These are phyloP conservation scores for Eupsilia transversa DNA, from an alignment of 2,888 invertebrate genomes.

Conservation along the genomic window DNA sequence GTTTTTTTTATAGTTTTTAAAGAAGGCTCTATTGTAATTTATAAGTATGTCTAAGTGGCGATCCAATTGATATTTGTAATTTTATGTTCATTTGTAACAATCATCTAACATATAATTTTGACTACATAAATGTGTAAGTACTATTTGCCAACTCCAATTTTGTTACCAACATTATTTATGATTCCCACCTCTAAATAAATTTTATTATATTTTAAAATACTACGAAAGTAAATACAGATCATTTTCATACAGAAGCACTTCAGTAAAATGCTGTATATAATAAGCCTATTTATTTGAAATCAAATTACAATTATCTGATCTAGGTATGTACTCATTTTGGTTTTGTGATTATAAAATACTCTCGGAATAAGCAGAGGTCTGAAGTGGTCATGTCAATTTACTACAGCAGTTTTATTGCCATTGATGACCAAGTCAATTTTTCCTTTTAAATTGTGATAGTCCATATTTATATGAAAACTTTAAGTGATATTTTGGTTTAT, in stretches of 20 bases:
- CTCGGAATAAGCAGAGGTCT: slow-evolving; percentile 42
- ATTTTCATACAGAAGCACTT: slow-evolving; percentile 23
- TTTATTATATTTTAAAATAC: slow-evolving; percentile 17
- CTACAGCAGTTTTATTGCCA: slow-evolving; percentile 55
- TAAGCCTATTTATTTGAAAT: slow-evolving; percentile 49
- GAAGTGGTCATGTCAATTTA: slow-evolving; percentile 67
- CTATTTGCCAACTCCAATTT: slow-evolving; percentile 32
- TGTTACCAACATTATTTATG: slow-evolving; percentile 51
- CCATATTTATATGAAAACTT: slow-evolving; percentile 72
- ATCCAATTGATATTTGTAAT: slow-evolving; percentile 44
- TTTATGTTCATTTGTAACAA: slow-evolving; percentile 46
- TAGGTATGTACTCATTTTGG: slow-evolving; percentile 20
- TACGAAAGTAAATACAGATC: slow-evolving; percentile 3
- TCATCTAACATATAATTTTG: slow-evolving; percentile 22
- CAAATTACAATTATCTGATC: slow-evolving; percentile 8
- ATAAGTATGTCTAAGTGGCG: slow-evolving; percentile 44
- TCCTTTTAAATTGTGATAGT: slow-evolving; percentile 87
- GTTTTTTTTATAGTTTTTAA: slow-evolving; percentile 65
- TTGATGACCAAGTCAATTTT: slow-evolving; percentile 77
- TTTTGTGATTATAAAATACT: slow-evolving; percentile 47
- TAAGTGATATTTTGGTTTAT: slow-evolving; percentile 88
- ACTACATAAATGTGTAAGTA: slow-evolving; percentile 22
- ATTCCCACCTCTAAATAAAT: slow-evolving; percentile 58
- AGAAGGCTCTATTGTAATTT: slow-evolving; percentile 50
- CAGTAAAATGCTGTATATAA: slow-evolving; percentile 38